Conservation (phyloP, 2,888 invertebrate species). For the Drosophila putrida region DNA sequence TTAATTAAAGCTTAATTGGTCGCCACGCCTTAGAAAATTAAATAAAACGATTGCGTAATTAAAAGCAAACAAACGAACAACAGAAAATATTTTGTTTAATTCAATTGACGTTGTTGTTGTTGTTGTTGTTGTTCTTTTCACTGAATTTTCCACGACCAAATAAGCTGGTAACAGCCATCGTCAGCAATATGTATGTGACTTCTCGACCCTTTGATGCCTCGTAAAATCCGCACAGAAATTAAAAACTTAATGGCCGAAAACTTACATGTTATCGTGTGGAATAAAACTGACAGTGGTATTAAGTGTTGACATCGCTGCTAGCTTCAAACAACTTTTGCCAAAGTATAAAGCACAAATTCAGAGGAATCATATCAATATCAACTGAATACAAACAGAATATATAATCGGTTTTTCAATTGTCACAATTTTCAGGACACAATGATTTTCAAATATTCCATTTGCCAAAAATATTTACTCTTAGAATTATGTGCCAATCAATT, state of each 20-base stretch:
- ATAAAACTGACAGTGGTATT: not conserved
- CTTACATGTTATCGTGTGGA: not conserved
- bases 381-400: not conserved
- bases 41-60: slow-evolving; percentile 71
- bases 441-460: not conserved
- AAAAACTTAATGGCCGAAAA: slow-evolving; percentile 66
- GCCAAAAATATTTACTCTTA: not conserved
- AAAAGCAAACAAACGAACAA: slow-evolving; percentile 61
- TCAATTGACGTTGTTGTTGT: not conserved
- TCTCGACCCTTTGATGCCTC: slow-evolving; percentile 18
- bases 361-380: not conserved
- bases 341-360: too few relatives aligned
- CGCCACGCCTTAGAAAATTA: slow-evolving; percentile 56
- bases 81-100: slow-evolving; percentile 37
- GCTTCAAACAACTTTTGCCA: not conserved
- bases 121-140: not conserved
- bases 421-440: not conserved
- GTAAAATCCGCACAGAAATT: slow-evolving; percentile 53
- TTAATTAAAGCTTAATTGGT: slow-evolving; percentile 75
- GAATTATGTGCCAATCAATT: not conserved
- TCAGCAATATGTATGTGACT: slow-evolving; percentile 8
- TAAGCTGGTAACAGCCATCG: slow-evolving; percentile 28
- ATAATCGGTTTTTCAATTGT: not conserved
- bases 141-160: slow-evolving; percentile 13
- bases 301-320: not conserved